Conservation (phyloP, 2,888 invertebrate genomes). For the Flexamia atlantica region DNA sequence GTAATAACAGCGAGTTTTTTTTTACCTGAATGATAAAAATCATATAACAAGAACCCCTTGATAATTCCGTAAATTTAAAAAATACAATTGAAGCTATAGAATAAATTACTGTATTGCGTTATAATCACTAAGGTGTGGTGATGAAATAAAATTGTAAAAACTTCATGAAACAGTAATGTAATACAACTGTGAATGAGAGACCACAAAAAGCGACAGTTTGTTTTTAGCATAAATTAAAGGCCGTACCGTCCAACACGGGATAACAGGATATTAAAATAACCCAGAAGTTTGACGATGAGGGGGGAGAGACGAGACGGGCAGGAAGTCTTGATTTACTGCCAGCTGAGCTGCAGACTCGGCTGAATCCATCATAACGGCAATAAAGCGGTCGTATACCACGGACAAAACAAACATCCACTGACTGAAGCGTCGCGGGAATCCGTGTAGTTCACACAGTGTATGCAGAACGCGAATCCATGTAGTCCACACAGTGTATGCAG, state of each 20-base stretch:
- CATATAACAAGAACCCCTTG: no score
- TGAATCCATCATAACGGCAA: conserved; percentile 31
- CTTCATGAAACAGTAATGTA: no score
- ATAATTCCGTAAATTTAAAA: no score
- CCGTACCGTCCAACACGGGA: not conserved
- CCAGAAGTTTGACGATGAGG: not conserved
- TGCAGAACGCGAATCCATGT: no score
- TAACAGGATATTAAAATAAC: conserved; percentile 15
- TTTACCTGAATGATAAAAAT: no score
- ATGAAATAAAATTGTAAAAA: no score
- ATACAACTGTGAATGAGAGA: not conserved
- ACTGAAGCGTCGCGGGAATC: not conserved
- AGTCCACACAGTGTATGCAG: no score
- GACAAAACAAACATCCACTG: not conserved
- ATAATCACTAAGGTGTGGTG: no score
- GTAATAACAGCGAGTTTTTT: no score
- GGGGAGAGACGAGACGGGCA: not conserved
- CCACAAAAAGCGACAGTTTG: conserved; percentile 15
- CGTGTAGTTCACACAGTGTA: not conserved
- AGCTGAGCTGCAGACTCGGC: conserved; percentile 16
- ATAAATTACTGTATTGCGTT: no score
- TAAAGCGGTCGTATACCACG: not conserved
- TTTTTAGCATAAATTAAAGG: not conserved
- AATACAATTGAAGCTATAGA: no score
- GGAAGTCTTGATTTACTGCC: conserved; percentile 44